phyloP scores from a whole-genome alignment of 2,113 vertebrate species.

The Mesocricetus auratus region DNA sequence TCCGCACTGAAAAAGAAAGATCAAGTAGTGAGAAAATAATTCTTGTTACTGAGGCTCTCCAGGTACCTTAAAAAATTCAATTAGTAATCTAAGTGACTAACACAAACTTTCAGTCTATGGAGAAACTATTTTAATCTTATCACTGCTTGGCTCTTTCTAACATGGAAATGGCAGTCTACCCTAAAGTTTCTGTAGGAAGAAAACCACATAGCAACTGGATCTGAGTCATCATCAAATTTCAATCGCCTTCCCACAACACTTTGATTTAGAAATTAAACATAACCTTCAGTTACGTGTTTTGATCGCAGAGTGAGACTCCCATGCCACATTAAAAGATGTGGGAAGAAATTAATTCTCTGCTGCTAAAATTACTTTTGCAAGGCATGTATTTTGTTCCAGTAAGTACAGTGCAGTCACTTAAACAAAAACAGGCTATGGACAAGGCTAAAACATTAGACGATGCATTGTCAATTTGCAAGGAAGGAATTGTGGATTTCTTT shows the following conservation, averaged over 20 bases:
- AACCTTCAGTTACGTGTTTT: constrained; percentile 86
- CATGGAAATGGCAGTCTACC: constrained; percentile 63
- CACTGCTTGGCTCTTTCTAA: constrained; percentile 65
- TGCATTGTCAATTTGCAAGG: constrained; percentile 64
- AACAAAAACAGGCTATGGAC: constrained; percentile 71
- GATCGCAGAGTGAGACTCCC: constrained; percentile 80
- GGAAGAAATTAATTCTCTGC: constrained; percentile 84
- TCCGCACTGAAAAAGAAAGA: neutral
- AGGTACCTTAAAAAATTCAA: neutral
- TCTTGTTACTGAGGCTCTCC: neutral
- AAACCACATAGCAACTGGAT: constrained; percentile 82
- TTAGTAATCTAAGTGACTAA: constrained; percentile 50
- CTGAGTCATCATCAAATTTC: constrained; percentile 84
- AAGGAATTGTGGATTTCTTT: constrained; percentile 65
- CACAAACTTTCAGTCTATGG: constrained; percentile 37
- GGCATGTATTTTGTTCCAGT: constrained; percentile 78
- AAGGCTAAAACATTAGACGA: constrained; percentile 24
- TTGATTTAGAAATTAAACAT: constrained; percentile 86
- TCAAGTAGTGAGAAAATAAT: neutral
- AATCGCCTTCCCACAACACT: constrained; percentile 86
- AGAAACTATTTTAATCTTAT: constrained; percentile 75
- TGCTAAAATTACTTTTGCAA: constrained; percentile 82
- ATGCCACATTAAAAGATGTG: constrained; percentile 83
- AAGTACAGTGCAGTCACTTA: constrained; percentile 77
- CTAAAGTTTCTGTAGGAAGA: constrained; percentile 84